Conservation (phyloP, 1,140 invertebrate genomes). For the Drosophila bocqueti region DNA sequence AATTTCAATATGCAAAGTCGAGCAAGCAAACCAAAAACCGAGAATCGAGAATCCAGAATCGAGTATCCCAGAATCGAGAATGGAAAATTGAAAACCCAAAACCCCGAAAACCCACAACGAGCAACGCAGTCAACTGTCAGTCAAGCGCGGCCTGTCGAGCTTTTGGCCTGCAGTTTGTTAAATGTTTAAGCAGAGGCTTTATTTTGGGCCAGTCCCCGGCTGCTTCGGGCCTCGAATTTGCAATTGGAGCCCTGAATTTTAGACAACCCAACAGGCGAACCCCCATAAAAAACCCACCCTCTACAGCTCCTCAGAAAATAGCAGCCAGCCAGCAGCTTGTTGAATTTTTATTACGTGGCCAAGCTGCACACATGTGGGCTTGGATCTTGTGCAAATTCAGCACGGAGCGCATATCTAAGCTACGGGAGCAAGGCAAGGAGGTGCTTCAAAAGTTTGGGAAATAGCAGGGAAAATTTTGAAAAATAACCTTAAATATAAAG, state of each 20-base stretch:
- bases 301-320: constrained; percentile 43
- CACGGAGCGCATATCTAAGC: not conserved
- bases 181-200: constrained; percentile 79
- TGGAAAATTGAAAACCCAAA: constrained; percentile 19
- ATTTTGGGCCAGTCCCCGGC: constrained; percentile 38
- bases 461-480: not conserved
- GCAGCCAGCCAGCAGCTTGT: constrained; percentile 48
- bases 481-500: not conserved
- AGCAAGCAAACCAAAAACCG: constrained; percentile 25
- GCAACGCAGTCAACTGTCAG: constrained; percentile 72
- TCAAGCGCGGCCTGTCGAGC: constrained; percentile 74
- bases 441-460: not conserved
- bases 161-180: constrained; percentile 80
- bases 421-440: not conserved
- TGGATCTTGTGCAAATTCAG: constrained; percentile 7
- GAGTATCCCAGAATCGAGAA: constrained; percentile 2
- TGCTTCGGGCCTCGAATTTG: constrained; percentile 40
- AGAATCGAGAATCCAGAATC: constrained; percentile 1
- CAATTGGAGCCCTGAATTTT: constrained; percentile 21
- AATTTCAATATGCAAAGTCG: constrained; percentile 66
- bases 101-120: constrained; percentile 28
- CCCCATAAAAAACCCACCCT: constrained; percentile 45
- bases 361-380: constrained; percentile 38
- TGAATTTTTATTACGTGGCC: constrained; percentile 78
- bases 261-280: not conserved